Evolutionary conservation across 2,113 vertebrate species (phyloP).

Genomic region (Polypterus senegalus): DNA sequence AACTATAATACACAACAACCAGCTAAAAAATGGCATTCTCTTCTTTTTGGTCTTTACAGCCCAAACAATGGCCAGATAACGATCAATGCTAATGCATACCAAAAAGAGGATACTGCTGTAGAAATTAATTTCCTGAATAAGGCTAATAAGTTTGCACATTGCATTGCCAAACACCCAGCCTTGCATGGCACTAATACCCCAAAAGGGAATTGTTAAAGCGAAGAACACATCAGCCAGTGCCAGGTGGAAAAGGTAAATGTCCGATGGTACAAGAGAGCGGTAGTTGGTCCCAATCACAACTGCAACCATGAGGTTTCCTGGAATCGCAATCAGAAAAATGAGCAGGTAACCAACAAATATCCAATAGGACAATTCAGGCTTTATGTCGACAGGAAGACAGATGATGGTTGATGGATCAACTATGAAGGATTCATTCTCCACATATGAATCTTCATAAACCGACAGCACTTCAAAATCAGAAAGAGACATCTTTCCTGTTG

Average conservation of each 20-base stretch:
- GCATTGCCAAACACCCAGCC: slow-evolving; percentile 45
- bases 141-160: slow-evolving; percentile 35
- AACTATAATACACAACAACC: slow-evolving; percentile 22
- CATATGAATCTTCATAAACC: slow-evolving; percentile 28
- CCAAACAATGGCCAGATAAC: slow-evolving; percentile 40
- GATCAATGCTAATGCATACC: slow-evolving; percentile 48
- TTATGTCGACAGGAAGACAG: slow-evolving; percentile 19
- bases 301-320: slow-evolving; percentile 43
- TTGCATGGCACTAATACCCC: neutral
- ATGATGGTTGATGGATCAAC: slow-evolving; percentile 22
- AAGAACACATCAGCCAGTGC: slow-evolving; percentile 41
- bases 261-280: slow-evolving; percentile 30
- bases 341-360: slow-evolving; percentile 33
- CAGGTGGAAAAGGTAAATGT: slow-evolving; percentile 46
- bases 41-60: slow-evolving; percentile 12
- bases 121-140: slow-evolving; percentile 40
- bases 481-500: too few relatives aligned
- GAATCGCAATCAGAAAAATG: slow-evolving; percentile 40
- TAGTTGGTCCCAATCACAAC: slow-evolving; percentile 33
- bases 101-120: slow-evolving; percentile 54
- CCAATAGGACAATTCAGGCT: neutral
- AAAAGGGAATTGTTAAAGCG: slow-evolving; percentile 40
- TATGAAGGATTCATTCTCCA: slow-evolving; percentile 11
- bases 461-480: neutral
- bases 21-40: slow-evolving; percentile 18